Evolutionary conservation across 2,888 invertebrate genomes (phyloP), one percentile per base, ranked within the genome.

Genomic region (Dusona sp.): DNA sequence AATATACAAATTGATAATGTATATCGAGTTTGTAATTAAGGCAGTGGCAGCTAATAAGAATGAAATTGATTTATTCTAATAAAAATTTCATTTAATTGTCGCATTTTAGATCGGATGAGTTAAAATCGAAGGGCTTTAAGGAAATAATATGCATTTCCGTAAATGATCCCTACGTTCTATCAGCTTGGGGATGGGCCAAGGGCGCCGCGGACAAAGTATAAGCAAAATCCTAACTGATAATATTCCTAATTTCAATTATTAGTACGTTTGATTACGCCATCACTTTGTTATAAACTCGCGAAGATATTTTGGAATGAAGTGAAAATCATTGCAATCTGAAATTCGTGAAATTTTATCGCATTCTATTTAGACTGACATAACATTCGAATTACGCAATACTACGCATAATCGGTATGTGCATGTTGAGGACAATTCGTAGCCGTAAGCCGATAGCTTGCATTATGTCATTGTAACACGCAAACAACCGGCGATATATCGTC

Each of bases 111-210:
- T 89, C 91, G 22, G 94, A 93, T 25, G 91, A 93, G 25, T 89
- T 95, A 79, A 94, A 94, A 85, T 90, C 89, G 0, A 94, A 95
- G 83, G 95, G 95, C 9, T 93, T 95, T 29, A 90, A 93, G 2
- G 94, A 94, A 67, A 93, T 95, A 8, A 93, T 93, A 82, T 95
- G 95, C 90, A 92, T 95, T 3, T 91, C 95, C 48, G 95, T 95
- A 68, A 95, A 95, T 89, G 95, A 95, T 90, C 95, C 95, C 0
- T 95, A 95, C 90, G 95, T 95, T 1, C 94, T 95, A 94, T 94
- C 91, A 13, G 95, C 95, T 1, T 95, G 95, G 95, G 95, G 94
- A 4, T 90, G 94, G 85, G 88, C 89, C 7, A 93, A 94, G 75
- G 90, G 92, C 25, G 91, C 94, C 2, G 89, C 89, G 11, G 94